Evolutionary conservation across 2,113 vertebrate genomes (phyloP).

Genomic region (Scortum barcoo): DNA sequence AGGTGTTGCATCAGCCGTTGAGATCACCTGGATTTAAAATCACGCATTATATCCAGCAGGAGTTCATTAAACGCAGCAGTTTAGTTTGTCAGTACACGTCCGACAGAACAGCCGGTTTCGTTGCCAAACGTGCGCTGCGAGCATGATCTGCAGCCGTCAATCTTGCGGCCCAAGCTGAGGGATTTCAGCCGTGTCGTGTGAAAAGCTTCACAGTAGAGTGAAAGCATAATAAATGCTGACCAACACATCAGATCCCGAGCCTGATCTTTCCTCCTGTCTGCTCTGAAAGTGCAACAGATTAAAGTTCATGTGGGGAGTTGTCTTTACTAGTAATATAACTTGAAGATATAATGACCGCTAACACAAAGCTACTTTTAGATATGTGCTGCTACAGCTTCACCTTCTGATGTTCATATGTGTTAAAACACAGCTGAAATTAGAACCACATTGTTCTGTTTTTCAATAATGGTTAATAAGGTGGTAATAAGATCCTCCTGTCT

Average conservation of each 20-base stretch:
- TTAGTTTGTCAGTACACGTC: neutral
- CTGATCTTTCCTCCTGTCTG: neutral
- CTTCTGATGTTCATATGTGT: neutral
- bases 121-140: neutral
- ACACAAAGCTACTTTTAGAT: neutral
- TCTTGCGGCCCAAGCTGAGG: neutral
- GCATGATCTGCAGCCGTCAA: neutral
- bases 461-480: neutral
- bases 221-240: conserved; percentile 17
- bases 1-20: neutral
- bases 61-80: neutral
- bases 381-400: neutral
- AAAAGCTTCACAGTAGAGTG: conserved; percentile 5
- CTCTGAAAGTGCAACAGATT: conserved; percentile 29
- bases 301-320: conserved; percentile 50
- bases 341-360: conserved; percentile 3
- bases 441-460: neutral
- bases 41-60: neutral
- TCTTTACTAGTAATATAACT: conserved; percentile 24
- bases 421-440: neutral
- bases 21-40: neutral
- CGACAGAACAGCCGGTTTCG: neutral
- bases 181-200: conserved; percentile 10
- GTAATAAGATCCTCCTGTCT: conserved; percentile 28
- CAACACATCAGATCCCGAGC: neutral